Conservation (phyloP, 2,888 invertebrate species). For the Erynnis tages region DNA sequence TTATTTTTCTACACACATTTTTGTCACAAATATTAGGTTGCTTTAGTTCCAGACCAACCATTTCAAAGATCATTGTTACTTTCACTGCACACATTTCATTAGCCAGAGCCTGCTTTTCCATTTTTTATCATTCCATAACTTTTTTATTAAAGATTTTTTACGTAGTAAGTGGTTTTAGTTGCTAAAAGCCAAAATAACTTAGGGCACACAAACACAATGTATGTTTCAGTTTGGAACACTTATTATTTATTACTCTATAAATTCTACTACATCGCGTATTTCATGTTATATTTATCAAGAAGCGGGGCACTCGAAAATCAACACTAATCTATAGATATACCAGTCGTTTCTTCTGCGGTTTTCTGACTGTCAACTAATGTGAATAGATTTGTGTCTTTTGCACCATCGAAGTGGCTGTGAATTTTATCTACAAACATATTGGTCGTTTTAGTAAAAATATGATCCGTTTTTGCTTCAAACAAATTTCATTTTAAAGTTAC, state of each 20-base stretch:
- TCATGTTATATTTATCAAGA: not conserved
- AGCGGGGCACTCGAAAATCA: conserved; percentile 10
- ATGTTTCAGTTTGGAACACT: not conserved
- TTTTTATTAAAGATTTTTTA: not conserved
- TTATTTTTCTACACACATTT: too few species aligned
- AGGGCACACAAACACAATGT: conserved; percentile 5
- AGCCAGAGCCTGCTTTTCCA: too few species aligned
- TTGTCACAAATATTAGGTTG: too few species aligned
- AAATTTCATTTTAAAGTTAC: conserved; percentile 10
- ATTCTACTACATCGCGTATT: conserved; percentile 2
- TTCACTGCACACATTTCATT: too few species aligned
- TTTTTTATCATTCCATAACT: not conserved
- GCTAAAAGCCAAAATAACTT: not conserved
- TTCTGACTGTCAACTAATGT: conserved; percentile 34
- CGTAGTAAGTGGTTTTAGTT: not conserved
- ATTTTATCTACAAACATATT: conserved; percentile 44
- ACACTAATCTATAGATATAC: conserved; percentile 39
- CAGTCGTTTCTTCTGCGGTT: conserved; percentile 40
- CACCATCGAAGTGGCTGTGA: conserved; percentile 38
- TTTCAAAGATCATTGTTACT: too few species aligned
- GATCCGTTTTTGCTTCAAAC: not conserved
- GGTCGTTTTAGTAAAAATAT: not conserved
- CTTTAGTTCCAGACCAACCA: too few species aligned
- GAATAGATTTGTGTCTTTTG: conserved; percentile 37
- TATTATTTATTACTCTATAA: conserved; percentile 12